Evolutionary conservation across 2,797 vertebrate species (phyloP), one percentile per base, ranked within the genome.

Genomic region (Tokudaia muenninki): DNA sequence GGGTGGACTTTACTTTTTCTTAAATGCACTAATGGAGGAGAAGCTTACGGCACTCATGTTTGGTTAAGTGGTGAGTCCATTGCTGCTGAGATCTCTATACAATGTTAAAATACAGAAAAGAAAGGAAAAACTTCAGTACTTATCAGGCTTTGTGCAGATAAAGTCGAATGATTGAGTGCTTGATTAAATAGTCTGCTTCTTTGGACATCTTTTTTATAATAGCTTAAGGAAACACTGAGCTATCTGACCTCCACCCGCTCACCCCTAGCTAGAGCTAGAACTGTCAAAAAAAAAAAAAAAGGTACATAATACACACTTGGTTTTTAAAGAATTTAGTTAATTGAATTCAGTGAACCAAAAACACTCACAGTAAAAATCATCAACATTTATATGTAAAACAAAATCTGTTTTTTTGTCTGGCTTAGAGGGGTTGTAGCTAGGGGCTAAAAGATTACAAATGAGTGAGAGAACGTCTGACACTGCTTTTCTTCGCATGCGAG

Each of bases 331-430:
- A 52, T 82, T 93, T 74, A 92, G 90, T 95, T 98, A 97, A 90
- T 92, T 97, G 87, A 96, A 97, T 90, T 96, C 61, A 95, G 41
- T 91, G 86, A 95, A 94, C 97, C 92, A 94, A 94, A 97, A 97
- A 91, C 61, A 91, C 79, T 95, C 92, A 70, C 91, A 92, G 70
- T 92, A 95, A 97, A 97, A 97, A 93, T 77, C 91, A 92, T 91
- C 95, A 90, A 67, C 70, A 63, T 97, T 97, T 94, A 81, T 34
- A 87, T 98, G 95, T 96, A 97, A 97, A 97, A 97, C 82, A 63
- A 94, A 94, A 79, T 93, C 67, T 55, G 37, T 81, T 55, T 31
- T 16, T 97, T 77, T 67, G 74, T 95, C 19, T 79, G 91, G 9
- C 75, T 96, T 55, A 93, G 52, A 94, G 95, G 77, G 83, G 50